Conservation (phyloP, 1,140 invertebrate species). For the Kradibia gibbosae region DNA sequence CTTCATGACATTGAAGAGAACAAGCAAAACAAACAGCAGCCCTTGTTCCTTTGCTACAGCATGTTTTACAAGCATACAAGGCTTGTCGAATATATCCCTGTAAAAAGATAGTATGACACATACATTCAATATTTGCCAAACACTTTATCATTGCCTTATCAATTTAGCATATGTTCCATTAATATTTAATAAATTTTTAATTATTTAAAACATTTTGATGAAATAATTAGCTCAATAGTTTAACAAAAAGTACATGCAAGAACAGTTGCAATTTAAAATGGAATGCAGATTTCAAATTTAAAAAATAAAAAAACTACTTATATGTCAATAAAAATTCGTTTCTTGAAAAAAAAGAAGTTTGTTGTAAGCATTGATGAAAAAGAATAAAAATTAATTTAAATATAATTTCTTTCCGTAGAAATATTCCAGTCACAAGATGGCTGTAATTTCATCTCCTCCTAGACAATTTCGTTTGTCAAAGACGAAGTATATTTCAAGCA, state of each 20-base stretch:
- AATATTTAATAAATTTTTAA: too few species aligned
- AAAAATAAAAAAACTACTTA: too few species aligned
- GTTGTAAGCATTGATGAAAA: neutral
- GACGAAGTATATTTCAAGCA: neutral
- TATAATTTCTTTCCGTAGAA: neutral
- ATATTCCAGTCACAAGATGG: neutral
- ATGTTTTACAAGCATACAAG: constrained; percentile 95
- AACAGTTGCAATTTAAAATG: too few species aligned
- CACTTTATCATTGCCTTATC: neutral
- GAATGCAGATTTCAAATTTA: too few species aligned
- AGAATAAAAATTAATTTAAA: neutral
- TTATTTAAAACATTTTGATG: too few species aligned
- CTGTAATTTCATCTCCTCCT: neutral
- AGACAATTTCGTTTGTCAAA: neutral
- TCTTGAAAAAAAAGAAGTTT: neutral
- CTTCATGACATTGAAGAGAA: constrained; percentile 94
- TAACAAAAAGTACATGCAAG: too few species aligned
- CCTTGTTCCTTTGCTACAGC: constrained; percentile 77
- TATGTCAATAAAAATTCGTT: too few species aligned
- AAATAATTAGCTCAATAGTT: too few species aligned
- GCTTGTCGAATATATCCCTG: constrained; percentile 97
- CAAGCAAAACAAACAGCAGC: constrained; percentile 96
- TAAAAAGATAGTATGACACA: neutral
- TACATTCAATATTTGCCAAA: neutral
- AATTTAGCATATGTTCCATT: neutral